These are phyloP conservation scores for Macropis europaea DNA, from an alignment of 2,888 invertebrate genomes.

Conservation along the genomic window DNA sequence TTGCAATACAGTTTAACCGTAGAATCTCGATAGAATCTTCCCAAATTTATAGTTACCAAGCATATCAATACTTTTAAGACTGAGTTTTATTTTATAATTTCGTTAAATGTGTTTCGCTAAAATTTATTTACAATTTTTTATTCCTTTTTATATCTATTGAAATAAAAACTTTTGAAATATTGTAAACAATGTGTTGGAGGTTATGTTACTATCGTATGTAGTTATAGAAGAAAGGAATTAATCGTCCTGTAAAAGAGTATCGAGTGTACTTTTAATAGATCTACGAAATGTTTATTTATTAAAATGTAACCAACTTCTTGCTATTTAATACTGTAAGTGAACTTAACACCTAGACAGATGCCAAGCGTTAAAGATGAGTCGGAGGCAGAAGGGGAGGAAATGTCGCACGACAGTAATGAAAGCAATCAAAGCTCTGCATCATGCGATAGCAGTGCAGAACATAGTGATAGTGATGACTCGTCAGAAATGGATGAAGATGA, in stretches of 20 bases:
- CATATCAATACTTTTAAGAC: neutral
- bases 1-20: no score
- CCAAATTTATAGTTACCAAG: neutral
- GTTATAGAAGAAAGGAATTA: neutral
- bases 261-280: neutral
- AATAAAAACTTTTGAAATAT: neutral
- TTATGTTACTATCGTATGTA: slow-evolving; percentile 7
- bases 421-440: slow-evolving; percentile 77
- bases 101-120: neutral
- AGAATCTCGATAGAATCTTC: neutral
- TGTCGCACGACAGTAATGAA: slow-evolving; percentile 78
- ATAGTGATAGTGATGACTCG: slow-evolving; percentile 90
- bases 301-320: neutral
- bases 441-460: slow-evolving; percentile 87
- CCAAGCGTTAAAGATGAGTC: slow-evolving; percentile 78
- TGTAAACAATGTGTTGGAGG: slow-evolving; percentile 11
- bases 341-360: slow-evolving; percentile 65
- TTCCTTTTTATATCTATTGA: neutral
- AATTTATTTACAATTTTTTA: neutral
- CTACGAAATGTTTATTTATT: neutral
- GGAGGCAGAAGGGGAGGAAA: slow-evolving; percentile 77
- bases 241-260: neutral
- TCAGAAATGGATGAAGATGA: slow-evolving; percentile 96
- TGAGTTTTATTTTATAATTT: neutral
- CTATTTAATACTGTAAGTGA: neutral